Conservation (phyloP, 2,113 vertebrate species). For the Pterocles burchelli region DNA sequence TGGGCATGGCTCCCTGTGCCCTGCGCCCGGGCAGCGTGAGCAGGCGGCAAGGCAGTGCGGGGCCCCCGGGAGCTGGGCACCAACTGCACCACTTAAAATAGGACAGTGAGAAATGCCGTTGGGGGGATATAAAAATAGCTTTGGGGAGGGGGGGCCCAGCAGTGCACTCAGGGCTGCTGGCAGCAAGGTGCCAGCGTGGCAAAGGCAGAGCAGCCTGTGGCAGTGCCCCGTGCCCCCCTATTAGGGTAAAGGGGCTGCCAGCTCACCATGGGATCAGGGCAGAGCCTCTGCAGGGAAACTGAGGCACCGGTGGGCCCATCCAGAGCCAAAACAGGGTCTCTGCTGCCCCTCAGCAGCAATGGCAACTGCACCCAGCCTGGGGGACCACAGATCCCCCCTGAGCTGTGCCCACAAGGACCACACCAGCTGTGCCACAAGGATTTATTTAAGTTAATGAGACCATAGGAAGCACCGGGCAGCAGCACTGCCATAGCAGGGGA, state of each 20-base stretch:
- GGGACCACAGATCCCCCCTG: not conserved
- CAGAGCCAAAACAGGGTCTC: not conserved
- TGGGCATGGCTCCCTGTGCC: slow-evolving; percentile 63
- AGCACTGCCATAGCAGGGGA: not conserved
- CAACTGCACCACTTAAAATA: slow-evolving; percentile 75
- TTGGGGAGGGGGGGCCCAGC: not conserved
- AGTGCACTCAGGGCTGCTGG: not conserved
- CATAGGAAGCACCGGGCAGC: not conserved
- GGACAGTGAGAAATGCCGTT: slow-evolving; percentile 58
- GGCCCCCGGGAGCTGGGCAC: slow-evolving; percentile 47
- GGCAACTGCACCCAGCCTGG: no score
- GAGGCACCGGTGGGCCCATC: not conserved
- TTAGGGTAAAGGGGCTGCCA: not conserved
- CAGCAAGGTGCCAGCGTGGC: not conserved
- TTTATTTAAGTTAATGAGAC: slow-evolving; percentile 40
- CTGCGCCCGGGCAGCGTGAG: not conserved
- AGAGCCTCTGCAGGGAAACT: not conserved
- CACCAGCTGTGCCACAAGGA: not conserved
- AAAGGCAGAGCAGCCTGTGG: not conserved
- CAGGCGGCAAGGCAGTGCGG: not conserved
- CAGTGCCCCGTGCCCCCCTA: fast-evolving
- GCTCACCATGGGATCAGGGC: not conserved
- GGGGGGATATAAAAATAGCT: slow-evolving; percentile 36
- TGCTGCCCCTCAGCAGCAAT: not conserved
- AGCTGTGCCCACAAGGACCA: not conserved